phyloP scores from a whole-genome alignment of 2,888 invertebrate genomes.

The Epirrhoe tristata region DNA sequence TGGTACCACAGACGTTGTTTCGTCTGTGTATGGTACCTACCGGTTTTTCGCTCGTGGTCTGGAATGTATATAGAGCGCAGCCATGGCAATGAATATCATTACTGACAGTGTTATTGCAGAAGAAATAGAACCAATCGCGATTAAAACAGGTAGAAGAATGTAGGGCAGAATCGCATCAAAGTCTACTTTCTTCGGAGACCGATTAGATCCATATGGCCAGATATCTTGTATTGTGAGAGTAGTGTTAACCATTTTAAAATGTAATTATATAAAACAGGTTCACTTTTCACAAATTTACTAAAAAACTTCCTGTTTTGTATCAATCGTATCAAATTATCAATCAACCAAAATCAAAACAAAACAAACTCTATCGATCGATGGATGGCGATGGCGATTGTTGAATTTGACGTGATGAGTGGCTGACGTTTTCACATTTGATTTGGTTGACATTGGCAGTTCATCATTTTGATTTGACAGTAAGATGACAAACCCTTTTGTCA shows the following conservation, averaged over 20 bases:
- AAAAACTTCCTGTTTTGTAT: neutral
- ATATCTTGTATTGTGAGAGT: slow-evolving; percentile 69
- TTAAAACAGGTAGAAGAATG: slow-evolving; percentile 69
- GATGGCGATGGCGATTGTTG: too few species aligned
- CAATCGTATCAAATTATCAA: too few species aligned
- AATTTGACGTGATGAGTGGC: too few species aligned
- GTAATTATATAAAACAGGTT: neutral
- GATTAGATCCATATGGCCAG: slow-evolving; percentile 58
- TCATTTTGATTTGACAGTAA: too few species aligned
- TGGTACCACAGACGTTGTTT: too few species aligned
- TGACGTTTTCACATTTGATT: neutral
- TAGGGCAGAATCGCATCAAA: slow-evolving; percentile 73
- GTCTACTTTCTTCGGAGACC: slow-evolving; percentile 67
- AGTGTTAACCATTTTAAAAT: slow-evolving; percentile 57
- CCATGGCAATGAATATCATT: slow-evolving; percentile 77
- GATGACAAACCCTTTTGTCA: too few species aligned
- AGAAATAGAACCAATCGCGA: slow-evolving; percentile 70
- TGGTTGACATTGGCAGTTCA: neutral
- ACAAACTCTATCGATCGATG: too few species aligned
- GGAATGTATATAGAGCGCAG: slow-evolving; percentile 71
- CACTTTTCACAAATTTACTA: neutral
- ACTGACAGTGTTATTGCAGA: slow-evolving; percentile 66
- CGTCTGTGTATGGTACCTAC: slow-evolving; percentile 47
- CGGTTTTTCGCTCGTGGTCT: slow-evolving; percentile 79
- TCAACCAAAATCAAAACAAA: neutral